A percentile compares a stretch with the other conserved stretches of the same genome.
Conservation (phyloP, 2,797 vertebrate species). For the Rachycentron canadum region DNA sequence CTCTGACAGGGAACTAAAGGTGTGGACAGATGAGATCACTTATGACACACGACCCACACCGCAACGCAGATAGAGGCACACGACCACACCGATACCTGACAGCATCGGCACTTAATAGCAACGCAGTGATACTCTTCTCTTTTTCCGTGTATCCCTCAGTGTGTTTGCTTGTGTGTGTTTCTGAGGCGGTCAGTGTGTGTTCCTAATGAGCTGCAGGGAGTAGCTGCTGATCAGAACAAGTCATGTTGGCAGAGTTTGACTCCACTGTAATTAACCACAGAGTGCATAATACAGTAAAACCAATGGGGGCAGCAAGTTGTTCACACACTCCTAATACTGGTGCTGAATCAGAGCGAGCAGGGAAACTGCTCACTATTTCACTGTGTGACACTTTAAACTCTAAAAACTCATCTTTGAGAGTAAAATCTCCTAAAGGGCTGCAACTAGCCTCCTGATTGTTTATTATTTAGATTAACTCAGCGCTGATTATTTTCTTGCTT, state of each 20-base stretch:
- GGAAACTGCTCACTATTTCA: not conserved
- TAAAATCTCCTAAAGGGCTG: not conserved
- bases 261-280: slow-evolving; percentile 49
- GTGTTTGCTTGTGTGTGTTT: slow-evolving; percentile 18
- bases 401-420: not conserved
- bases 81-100: slow-evolving; percentile 15
- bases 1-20: slow-evolving; percentile 23
- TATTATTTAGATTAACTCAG: too few relatives aligned
- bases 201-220: slow-evolving; percentile 28
- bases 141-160: slow-evolving; percentile 2
- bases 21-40: slow-evolving; percentile 38
- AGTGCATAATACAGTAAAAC: slow-evolving; percentile 51
- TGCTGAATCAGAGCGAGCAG: slow-evolving; percentile 42
- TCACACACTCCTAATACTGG: slow-evolving; percentile 27
- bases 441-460: not conserved
- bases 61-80: not conserved
- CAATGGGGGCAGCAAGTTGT: slow-evolving; percentile 25
- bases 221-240: slow-evolving; percentile 7
- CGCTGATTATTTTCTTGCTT: too few relatives aligned
- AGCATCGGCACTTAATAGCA: not conserved
- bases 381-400: slow-evolving; percentile 7
- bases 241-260: slow-evolving; percentile 47
- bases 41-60: not conserved
- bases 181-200: slow-evolving; percentile 30
- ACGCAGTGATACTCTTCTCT: not conserved